A percentile compares a stretch with the other conserved stretches of the same genome.
Evolutionary conservation across 2,888 invertebrate genomes (phyloP).

Genomic region (Abrostola tripartita): DNA sequence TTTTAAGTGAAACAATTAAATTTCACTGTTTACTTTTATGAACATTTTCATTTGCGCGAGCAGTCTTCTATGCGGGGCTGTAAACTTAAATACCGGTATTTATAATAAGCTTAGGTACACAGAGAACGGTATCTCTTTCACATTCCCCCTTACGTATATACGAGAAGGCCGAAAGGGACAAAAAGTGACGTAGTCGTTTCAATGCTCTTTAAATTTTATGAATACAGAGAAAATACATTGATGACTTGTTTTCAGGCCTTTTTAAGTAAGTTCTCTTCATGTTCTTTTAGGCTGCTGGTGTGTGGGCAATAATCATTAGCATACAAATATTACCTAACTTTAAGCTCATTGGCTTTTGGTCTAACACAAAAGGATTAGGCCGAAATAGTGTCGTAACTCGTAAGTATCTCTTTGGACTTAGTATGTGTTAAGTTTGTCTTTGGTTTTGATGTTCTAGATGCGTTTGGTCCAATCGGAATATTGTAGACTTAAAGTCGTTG

Average conservation of each 20-base stretch:
- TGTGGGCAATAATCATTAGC: not conserved
- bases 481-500: no score
- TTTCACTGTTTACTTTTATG: constrained; percentile 75
- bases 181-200: constrained; percentile 14
- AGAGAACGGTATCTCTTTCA: constrained; percentile 33
- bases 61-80: constrained; percentile 61
- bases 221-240: constrained; percentile 33
- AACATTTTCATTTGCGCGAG: constrained; percentile 71
- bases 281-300: constrained; percentile 3
- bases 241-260: constrained; percentile 29
- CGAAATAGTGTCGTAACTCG: no score
- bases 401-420: no score
- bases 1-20: constrained; percentile 54
- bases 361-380: no score
- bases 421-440: no score
- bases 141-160: constrained; percentile 15
- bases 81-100: constrained; percentile 70
- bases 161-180: constrained; percentile 23
- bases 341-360: not conserved
- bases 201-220: constrained; percentile 44
- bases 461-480: no score
- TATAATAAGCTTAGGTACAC: constrained; percentile 61
- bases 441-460: no score
- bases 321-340: not conserved
- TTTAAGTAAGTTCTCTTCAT: constrained; percentile 14